Evolutionary conservation across 2,888 invertebrate genomes (phyloP), one percentile per base, ranked within the genome.

Genomic region (Phengaris alcon): DNA sequence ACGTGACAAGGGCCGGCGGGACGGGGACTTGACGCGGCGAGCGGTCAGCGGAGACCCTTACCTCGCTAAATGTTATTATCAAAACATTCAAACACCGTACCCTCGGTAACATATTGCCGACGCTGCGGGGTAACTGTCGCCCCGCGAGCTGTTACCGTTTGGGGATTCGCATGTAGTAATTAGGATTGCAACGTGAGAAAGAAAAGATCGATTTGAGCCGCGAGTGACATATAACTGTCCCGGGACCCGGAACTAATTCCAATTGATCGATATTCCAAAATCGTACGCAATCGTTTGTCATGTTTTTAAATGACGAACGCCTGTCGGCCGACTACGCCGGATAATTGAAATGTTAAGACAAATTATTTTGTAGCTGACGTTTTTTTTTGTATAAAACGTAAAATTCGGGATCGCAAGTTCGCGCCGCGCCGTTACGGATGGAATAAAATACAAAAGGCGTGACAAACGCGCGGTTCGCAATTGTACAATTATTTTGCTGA

Each of bases 221-320:
- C 55, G 48, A 84, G 87, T 90, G 91, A 91, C 88, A 89, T 89
- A 91, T 90, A 84, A 85, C 84, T 80, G 77, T 78, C 85, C 80
- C 82, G 85, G 87, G 88, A 88, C 84, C 86, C 87, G 88, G 86
- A 86, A 85, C 92, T 86, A 90, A 92, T 92, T 84, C 84, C 84
- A 82, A 86, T 84, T 90, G 91, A 91, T 88, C 86, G 90, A 75
- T 87, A 87, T 87, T 86, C 83, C 85, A 84, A 86, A 83, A 85
- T 87, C 83, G 82, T 81, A 82, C 81, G 83, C 82, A 83, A 87
- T 89, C 89, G 87, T 91, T 91, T 90, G 88, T 91, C 91, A 90
- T 87, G 82, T 86, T 87, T 90, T 87, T 85, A 75, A 89, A 87
- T 84, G 79, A 78, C 79, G 79, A 79, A 80, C 74, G 78, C 75